A percentile compares a stretch with the other conserved stretches of the same genome.
These are phyloP conservation scores for Paracyclopina nana DNA, from an alignment of 1,140 invertebrate species.

Conservation along the genomic window DNA sequence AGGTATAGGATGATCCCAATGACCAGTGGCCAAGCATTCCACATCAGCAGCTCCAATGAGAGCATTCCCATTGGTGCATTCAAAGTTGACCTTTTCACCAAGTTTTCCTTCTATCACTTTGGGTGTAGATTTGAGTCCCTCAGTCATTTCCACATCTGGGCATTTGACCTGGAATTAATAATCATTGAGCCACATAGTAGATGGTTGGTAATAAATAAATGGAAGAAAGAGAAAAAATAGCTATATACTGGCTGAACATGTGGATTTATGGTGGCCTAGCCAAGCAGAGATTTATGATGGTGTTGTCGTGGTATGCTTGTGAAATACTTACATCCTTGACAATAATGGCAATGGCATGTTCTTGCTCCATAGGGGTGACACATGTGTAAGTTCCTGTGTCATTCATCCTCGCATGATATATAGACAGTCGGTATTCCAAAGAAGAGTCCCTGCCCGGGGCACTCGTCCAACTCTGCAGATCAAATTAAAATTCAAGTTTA, in stretches of 20 bases:
- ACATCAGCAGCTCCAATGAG: slow-evolving; percentile 49
- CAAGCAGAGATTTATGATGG: no score
- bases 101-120: no score
- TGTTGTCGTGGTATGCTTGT: no score
- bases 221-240: no score
- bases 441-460: slow-evolving; percentile 52
- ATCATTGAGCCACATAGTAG: no score
- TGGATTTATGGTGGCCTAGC: no score
- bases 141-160: slow-evolving; percentile 38
- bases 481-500: no score
- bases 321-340: slow-evolving; percentile 36
- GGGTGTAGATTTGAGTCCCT: no score
- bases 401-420: slow-evolving; percentile 49
- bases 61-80: slow-evolving; percentile 57
- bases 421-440: slow-evolving; percentile 57
- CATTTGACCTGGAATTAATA: slow-evolving; percentile 44
- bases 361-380: slow-evolving; percentile 53
- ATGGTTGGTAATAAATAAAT: no score
- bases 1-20: slow-evolving; percentile 57
- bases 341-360: slow-evolving; percentile 50
- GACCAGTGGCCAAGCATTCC: slow-evolving; percentile 51
- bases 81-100: slow-evolving; percentile 51
- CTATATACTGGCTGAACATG: no score
- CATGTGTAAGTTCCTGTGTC: slow-evolving; percentile 62
- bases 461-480: slow-evolving; percentile 51